phyloP scores from a whole-genome alignment of 2,113 vertebrate species.

The Ursus arctos region DNA sequence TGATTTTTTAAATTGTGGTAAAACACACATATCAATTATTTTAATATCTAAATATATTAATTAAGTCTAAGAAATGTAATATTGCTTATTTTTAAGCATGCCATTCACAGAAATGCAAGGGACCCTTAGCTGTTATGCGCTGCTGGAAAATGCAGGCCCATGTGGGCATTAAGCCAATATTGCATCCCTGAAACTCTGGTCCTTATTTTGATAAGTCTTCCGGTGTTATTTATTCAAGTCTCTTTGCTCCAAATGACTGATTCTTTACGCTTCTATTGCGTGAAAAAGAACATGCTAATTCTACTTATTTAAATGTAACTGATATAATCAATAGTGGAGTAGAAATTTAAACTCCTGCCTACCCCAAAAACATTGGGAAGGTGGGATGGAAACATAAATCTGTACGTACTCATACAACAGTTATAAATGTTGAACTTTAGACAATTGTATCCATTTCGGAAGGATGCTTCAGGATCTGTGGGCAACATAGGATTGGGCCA shows the following conservation, averaged over 20 bases:
- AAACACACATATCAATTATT: not conserved
- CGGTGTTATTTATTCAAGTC: not conserved
- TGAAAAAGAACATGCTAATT: not conserved
- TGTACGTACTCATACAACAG: not conserved
- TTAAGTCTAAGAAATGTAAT: not conserved
- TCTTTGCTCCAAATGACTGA: not conserved
- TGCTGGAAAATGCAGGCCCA: not conserved
- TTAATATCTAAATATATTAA: not conserved
- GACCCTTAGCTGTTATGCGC: not conserved
- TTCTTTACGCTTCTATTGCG: not conserved
- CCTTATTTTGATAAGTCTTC: not conserved
- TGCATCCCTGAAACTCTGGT: not conserved
- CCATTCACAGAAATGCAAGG: not conserved
- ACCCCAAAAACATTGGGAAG: not conserved
- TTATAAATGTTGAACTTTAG: not conserved
- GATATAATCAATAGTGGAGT: not conserved
- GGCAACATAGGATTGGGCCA: not conserved
- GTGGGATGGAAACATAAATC: not conserved
- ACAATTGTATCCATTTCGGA: not conserved
- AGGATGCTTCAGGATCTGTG: not conserved
- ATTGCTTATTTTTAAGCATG: not conserved
- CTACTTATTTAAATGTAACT: not conserved
- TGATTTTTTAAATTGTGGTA: not conserved
- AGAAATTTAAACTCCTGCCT: not conserved
- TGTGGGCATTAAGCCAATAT: not conserved